Percentiles rank a stretch among this genome's conserved stretches.
Conservation (phyloP, 2,888 invertebrate species). For the Fissipunctia ypsillon region DNA sequence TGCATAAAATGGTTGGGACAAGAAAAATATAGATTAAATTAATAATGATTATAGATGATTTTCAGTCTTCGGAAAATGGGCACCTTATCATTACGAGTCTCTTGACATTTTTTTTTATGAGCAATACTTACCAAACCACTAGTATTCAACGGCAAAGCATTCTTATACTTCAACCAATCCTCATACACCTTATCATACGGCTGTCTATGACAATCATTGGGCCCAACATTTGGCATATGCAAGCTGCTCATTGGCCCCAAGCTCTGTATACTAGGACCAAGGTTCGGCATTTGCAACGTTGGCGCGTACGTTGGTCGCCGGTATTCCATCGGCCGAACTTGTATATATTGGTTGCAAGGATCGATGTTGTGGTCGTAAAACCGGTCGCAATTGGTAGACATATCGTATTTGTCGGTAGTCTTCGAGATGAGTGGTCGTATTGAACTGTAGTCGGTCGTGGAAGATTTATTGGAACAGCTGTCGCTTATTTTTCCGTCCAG, state of each 20-base stretch:
- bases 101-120: too few species aligned
- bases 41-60: too few species aligned
- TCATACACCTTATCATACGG: slow-evolving; percentile 87
- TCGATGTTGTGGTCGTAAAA: slow-evolving; percentile 85
- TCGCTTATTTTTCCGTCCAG: slow-evolving; percentile 88
- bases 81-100: too few species aligned
- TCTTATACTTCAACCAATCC: slow-evolving; percentile 90
- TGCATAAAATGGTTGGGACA: too few species aligned
- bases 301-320: slow-evolving; percentile 75
- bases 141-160: slow-evolving; percentile 86
- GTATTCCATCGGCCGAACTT: slow-evolving; percentile 84
- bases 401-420: slow-evolving; percentile 83
- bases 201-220: slow-evolving; percentile 83
- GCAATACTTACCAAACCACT: slow-evolving; percentile 84
- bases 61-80: too few species aligned
- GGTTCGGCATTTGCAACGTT: slow-evolving; percentile 73
- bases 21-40: too few species aligned
- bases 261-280: slow-evolving; percentile 79
- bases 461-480: slow-evolving; percentile 87
- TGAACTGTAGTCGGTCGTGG: slow-evolving; percentile 86
- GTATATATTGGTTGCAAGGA: slow-evolving; percentile 84
- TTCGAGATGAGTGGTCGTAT: slow-evolving; percentile 85
- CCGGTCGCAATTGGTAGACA: slow-evolving; percentile 79
- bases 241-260: slow-evolving; percentile 73
- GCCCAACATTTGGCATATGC: slow-evolving; percentile 72